These are phyloP conservation scores for Atrina japonica DNA, from an alignment of 2,888 invertebrate species.

Conservation along the genomic window DNA sequence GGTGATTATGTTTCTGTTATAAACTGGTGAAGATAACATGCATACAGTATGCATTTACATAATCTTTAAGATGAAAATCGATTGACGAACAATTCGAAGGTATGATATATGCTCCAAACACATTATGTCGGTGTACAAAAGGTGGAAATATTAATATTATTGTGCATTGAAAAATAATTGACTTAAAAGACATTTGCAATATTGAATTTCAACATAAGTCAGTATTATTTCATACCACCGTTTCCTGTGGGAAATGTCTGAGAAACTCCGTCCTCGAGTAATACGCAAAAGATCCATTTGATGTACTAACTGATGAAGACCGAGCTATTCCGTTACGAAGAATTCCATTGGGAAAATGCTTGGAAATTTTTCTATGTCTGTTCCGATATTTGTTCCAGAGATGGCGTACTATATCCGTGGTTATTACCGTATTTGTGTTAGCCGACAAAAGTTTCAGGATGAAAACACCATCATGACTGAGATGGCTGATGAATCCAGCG, in stretches of 20 bases:
- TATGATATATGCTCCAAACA: too few relatives aligned
- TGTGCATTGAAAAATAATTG: too few relatives aligned
- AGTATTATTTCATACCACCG: conserved; percentile 4
- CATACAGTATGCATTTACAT: too few relatives aligned
- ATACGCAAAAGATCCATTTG: not conserved
- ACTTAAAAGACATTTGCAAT: too few relatives aligned
- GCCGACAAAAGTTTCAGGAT: conserved; percentile 22
- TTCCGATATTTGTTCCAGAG: conserved; percentile 20
- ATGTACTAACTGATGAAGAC: not conserved
- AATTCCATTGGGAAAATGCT: not conserved
- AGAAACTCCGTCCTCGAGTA: conserved; percentile 1
- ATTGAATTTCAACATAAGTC: too few relatives aligned
- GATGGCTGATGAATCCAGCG: conserved; percentile 13
- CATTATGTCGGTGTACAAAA: too few relatives aligned
- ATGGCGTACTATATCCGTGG: conserved; percentile 13
- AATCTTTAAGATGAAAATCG: too few relatives aligned
- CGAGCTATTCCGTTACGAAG: not conserved
- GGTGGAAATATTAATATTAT: too few relatives aligned
- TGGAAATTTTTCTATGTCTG: conserved; percentile 2
- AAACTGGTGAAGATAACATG: too few relatives aligned
- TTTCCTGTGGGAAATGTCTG: conserved; percentile 2
- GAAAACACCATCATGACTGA: conserved; percentile 31
- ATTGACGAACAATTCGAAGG: too few relatives aligned
- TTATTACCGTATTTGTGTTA: conserved; percentile 20
- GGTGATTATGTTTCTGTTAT: too few relatives aligned